Evolutionary conservation across 2,888 invertebrate genomes (phyloP), one percentile per base, ranked within the genome.

Genomic region (Carabus problematicus): DNA sequence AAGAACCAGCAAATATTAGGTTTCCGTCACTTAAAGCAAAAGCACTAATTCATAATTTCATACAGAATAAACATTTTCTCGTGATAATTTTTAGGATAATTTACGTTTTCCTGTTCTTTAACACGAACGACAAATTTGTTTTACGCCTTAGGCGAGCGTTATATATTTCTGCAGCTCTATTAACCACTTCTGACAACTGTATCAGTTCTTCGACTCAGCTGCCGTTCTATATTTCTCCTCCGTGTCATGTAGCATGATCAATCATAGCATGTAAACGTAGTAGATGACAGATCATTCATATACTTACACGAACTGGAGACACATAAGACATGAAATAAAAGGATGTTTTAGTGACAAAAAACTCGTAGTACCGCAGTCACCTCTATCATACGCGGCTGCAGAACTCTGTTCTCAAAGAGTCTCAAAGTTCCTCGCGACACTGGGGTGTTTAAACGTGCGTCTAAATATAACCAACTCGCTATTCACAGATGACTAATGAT

Each of bases 241-340:
- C 29, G 55, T 40, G 68, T 68, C 61, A 56, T 39, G 49, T 60
- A 45, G 58, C 66, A 56, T 70, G 42, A 70, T 72, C 72, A 73
- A 73, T 73, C 71, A 60, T 69, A 55, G 43, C 69, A 69, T 69
- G 61, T 69, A 69, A 69, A 69, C 69, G 62, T 62, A 62, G 55
- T 45, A 59, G 47, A 55, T 69, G 69, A 69, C 69, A 69, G 55
- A 69, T 69, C 69, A 62, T 69, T 69, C 61, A 69, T 69, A 59
- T 16, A 43, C 61, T n/a, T 19, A 29, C 49, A 61, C 11, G 61
- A 16, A 11, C 29, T 9, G 56, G 29, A 47, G 49, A 49, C 58
- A 66, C 14, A 66, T 55, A 56, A 62, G 62, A 56, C 18, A 69
- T 56, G 47, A 69, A 55, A 62, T 45, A 69, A 69, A 62, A 14